Percentiles rank a stretch among this genome's conserved stretches.
Evolutionary conservation across 2,797 vertebrate species (phyloP).

Genomic region (Mareca strepera): DNA sequence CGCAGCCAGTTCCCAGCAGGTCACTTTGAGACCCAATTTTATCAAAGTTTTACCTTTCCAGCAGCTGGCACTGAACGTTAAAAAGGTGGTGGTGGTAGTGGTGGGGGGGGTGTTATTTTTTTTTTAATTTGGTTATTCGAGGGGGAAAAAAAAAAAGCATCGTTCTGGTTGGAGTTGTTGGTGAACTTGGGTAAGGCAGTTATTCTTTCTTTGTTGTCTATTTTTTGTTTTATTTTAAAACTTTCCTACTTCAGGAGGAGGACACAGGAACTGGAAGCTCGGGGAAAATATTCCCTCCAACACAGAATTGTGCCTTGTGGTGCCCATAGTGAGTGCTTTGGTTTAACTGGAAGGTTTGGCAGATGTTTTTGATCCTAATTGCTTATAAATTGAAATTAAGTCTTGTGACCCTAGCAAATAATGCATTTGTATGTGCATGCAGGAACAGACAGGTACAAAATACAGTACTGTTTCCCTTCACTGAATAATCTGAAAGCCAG

Average conservation of each 20-base stretch:
- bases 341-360: not conserved
- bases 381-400: not conserved
- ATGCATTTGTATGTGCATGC: not conserved
- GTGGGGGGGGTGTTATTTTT: too few species aligned
- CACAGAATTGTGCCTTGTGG: accelerated
- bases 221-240: not conserved
- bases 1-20: accelerated
- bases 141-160: accelerated
- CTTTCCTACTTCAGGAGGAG: not conserved
- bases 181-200: not conserved
- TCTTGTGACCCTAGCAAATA: too few species aligned
- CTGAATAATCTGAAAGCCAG: not conserved
- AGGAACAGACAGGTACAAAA: not conserved
- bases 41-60: not conserved
- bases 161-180: not conserved
- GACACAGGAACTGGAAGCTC: not conserved
- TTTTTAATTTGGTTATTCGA: not conserved
- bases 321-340: accelerated
- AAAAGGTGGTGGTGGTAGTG: not conserved
- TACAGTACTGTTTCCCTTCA: not conserved
- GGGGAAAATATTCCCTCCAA: not conserved
- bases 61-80: not conserved
- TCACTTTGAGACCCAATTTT: not conserved
- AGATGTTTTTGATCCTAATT: not conserved
- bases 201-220: not conserved